Evolutionary conservation across 2,888 invertebrate genomes (phyloP).

Genomic region (Pterostichus niger): DNA sequence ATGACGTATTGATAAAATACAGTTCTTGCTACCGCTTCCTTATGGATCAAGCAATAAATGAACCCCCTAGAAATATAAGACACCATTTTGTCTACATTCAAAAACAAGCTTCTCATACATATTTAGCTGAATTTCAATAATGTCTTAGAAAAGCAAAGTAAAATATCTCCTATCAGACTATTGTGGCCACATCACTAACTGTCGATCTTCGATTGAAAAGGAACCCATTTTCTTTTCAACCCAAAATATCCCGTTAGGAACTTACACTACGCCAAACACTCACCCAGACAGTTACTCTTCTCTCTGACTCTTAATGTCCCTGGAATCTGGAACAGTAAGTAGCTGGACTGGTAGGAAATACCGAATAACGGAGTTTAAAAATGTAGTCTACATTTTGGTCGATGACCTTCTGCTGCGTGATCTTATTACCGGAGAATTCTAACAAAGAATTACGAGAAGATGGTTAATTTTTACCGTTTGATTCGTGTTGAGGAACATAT

Average conservation of each 20-base stretch:
- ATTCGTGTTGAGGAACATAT: conserved; percentile 55
- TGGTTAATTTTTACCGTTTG: conserved; percentile 63
- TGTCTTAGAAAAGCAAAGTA: conserved; percentile 3
- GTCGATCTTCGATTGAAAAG: conserved; percentile 72
- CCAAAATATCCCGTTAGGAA: conserved; percentile 72
- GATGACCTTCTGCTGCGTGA: conserved; percentile 71
- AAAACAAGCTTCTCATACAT: conserved; percentile 45
- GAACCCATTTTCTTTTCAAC: conserved; percentile 75
- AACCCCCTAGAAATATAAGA: background rate
- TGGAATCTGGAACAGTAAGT: conserved; percentile 27
- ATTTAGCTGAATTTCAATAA: conserved; percentile 48
- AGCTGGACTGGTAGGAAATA: conserved; percentile 71
- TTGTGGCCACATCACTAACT: conserved; percentile 57
- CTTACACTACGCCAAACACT: conserved; percentile 70
- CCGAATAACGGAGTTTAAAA: conserved; percentile 75
- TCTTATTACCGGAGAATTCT: conserved; percentile 64
- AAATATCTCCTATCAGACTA: conserved; percentile 53
- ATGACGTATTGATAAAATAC: too few relatives aligned
- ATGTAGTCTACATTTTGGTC: conserved; percentile 76
- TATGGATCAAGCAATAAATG: background rate
- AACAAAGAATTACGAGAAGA: conserved; percentile 65
- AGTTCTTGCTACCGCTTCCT: background rate
- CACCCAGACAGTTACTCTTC: conserved; percentile 51
- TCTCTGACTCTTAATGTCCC: background rate
- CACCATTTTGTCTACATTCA: background rate